Base-by-base conservation (phyloP, 53 echinoderm and acorn worm species). In the Apostichopus leukothele region DNA sequence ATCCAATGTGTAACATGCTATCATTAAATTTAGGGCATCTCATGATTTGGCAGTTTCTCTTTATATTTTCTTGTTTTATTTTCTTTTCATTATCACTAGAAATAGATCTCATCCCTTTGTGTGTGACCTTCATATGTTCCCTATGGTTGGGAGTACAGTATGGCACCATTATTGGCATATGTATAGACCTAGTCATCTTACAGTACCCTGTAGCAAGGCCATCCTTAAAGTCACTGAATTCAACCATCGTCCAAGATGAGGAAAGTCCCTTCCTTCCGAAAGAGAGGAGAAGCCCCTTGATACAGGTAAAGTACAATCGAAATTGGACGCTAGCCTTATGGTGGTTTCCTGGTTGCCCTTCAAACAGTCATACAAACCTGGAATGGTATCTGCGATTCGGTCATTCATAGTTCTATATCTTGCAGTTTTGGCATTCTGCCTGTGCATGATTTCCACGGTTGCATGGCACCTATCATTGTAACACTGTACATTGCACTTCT, bases 121-220 rank as follows among this genome's bases (percentile, higher is more conserved):
- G 87, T 1, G 91, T 88, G 25, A 97, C 96, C 5, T 94, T 97
- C 22, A 79, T 97, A 25, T 86, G 88, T 1, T 97, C 95, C 16
- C 88, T 97, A 14, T 74, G 78, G 54, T 74, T 94, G 50, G 94
- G 92, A 19, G 95, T 97, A 1, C 95, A 94, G 78, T 95, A 92
- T 75, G 97, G 97, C 6, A 95, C 95, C n/a, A 77, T 97, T 54
- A 97, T 95, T 76, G 97, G 97, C 7, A 91, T 97, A 18, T 91
- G 91, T 9, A 92, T 97, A n/a, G 97, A 97, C 55, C 87, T 97
- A 0, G 73, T 93, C n/a, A 94, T 97, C 83, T 81, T 97, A 51
- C 86, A 92, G 7, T 92, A 89, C 54, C 93, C 94, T 0, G 61
- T 89, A 6, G 94, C 98, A 3, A 87, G 92, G 52, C 95, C 95